Evolutionary conservation across 2,797 vertebrate genomes (phyloP).

Genomic region (Leuciscus waleckii): DNA sequence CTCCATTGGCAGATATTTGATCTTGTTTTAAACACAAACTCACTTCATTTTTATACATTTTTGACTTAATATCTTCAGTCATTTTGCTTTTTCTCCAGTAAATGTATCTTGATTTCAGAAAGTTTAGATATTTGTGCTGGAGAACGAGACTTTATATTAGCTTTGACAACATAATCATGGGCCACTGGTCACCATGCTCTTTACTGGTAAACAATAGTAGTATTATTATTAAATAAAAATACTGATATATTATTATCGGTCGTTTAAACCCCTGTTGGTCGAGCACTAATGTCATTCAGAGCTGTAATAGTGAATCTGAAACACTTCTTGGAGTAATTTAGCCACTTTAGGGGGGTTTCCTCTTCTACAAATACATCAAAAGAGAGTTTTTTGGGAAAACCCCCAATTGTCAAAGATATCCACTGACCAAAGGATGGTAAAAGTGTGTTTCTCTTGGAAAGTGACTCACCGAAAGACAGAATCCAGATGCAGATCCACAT

Average conservation of each 20-base stretch:
- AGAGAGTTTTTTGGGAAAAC: background rate
- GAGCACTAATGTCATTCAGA: background rate
- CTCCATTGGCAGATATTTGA: background rate
- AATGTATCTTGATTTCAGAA: background rate
- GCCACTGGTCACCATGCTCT: background rate
- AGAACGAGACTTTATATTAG: background rate
- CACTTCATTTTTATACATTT: too few species aligned
- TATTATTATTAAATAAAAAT: background rate
- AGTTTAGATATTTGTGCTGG: background rate
- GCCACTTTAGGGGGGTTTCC: conserved; percentile 15
- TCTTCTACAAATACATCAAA: conserved; percentile 38
- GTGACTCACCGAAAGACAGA: conserved; percentile 47
- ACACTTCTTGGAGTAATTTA: background rate
- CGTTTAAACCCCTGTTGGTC: too few species aligned
- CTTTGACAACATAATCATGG: background rate
- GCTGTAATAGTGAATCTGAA: background rate
- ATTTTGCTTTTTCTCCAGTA: too few species aligned
- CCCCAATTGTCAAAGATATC: conserved; percentile 26
- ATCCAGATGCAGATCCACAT: conserved; percentile 18
- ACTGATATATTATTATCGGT: background rate
- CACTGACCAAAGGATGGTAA: background rate
- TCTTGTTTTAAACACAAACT: background rate
- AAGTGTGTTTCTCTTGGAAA: conserved; percentile 22
- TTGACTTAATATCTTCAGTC: too few species aligned
- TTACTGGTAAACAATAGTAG: background rate